Evolutionary conservation across 2,113 vertebrate genomes (phyloP), one percentile per base, ranked within the genome.

Genomic region (Plestiodon gilberti): DNA sequence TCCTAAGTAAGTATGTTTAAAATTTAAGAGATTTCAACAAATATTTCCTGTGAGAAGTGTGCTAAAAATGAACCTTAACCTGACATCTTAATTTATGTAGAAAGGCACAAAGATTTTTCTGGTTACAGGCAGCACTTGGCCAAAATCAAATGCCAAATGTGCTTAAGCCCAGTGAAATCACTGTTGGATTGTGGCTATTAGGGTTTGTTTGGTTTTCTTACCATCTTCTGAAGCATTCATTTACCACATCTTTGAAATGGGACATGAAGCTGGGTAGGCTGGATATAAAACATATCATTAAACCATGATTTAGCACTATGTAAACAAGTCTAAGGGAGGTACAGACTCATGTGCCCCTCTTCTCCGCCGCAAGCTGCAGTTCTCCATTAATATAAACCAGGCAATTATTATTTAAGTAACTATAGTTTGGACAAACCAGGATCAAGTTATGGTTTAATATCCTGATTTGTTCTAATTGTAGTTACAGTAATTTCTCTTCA

Each of bases 1-100:
- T 4, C 38, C 91, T 55, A 95, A 94, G 97, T 97, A 96, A 96
- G 96, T 95, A 91, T 62, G 25, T 73, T 84, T 79, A 85, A 17
- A 0, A 9, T 59, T 86, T 83, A 85, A 17, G 0, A 10, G 64
- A 74, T 78, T 87, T 22, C 85, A 52, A 73, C 4, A 0, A 55
- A 80, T 74, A 23, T 59, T 57, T 87, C 82, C 13, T 86, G 78
- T 43, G 65, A 62, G 8, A 52, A 48, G 20, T 20, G 20, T 77
- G 7, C 25, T 57, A 43, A 67, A 48, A 67, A 77, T 22, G 11
- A 28, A 67, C 1, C 30, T 33, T 65, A 65, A 38, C 65, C 48
- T 84, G 35, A 28, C 4, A 7, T 59, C 20, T 1, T 75, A n/a
- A 43, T 43, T 22, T n/a, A 30, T n/a, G 38, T 52, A 30, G 6